Evolutionary conservation across 2,888 invertebrate genomes (phyloP), one percentile per base, ranked within the genome.

Genomic region (Drosophila gaucha): DNA sequence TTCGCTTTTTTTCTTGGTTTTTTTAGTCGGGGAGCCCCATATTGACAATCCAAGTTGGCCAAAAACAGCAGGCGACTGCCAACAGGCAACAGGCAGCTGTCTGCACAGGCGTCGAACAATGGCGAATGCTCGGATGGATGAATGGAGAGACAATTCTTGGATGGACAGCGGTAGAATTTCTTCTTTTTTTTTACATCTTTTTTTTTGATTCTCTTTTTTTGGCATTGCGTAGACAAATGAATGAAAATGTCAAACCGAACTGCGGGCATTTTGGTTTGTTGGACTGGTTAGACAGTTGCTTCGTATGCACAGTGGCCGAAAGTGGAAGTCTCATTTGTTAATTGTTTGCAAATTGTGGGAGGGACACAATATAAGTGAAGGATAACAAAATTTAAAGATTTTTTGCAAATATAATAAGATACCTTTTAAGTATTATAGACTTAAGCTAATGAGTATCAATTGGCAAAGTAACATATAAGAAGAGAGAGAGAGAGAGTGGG

Each of bases 221-320:
- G 43, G 20, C 66, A 63, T 58, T 78, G 85, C 82, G 75, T 86
- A 77, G 80, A 88, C 87, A 84, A 86, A 88, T 88, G 87, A 86
- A 84, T 84, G 87, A 75, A 84, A 86, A 84, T 84, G 87, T 84
- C 87, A 88, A 88, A 65, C 78, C 59, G 64, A 73, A 82, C 63
- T 59, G 70, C 31, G 51, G 54, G 38, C 66, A 58, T 64, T 63
- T 76, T 43, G 51, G 51, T 65, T 56, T 69, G 54, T 46, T 30
- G 56, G 31, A 31, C 14, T 49, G 47, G 43, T 56, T 18, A 46
- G 24, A 31, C 46, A 10, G 24, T 30, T 44, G 35, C 30, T n/a
- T 38, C n/a, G n/a, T 3, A 20, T 6, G 38, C 49, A 63, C 63
- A 39, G 64, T 63, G 49, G 49, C 2, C n/a, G 16, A 16, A 31